Base-by-base conservation (phyloP, 2,113 vertebrate species). In the Xiphias gladius region DNA sequence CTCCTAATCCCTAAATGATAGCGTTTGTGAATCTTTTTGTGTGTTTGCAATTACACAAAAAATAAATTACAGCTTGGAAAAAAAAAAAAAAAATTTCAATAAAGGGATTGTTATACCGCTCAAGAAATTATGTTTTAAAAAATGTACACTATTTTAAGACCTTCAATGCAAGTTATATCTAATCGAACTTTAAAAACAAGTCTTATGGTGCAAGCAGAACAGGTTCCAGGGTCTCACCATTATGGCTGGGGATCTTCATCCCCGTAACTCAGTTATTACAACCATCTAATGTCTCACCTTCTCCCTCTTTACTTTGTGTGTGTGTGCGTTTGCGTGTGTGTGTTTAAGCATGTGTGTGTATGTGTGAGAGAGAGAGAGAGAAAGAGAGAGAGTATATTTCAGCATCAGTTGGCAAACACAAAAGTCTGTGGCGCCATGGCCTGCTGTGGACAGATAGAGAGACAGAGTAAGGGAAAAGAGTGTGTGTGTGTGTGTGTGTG, bases 321-420 rank as follows among this genome's bases (percentile, higher is more conserved):
- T 46, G 69, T 74, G 54, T 62, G 41, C 55, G 22, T 54, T 20
- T 8, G 46, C 57, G 26, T 72, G 16, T 55, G 32, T 10, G 69
- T 19, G 52, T 20, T n/a, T 54, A 24, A 76, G 64, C 35, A 62
- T 69, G 43, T 63, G 41, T 61, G 43, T 16, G 41, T 11, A 28
- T 11, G 41, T 11, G 64, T 74, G 79, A 30, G 57, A 4, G 65
- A 52, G 70, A 63, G 66, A 65, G 62, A 43, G 77, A 59, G 72
- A 69, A 41, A 69, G n/a, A 10, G 58, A 73, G 82, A 74, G 81
- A 55, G 68, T 65, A 61, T 69, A 76, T 96, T 97, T 98, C 96
- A 96, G 97, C 96, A 96, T 97, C 96, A 96, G 95, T 97, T 95
- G 96, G 93, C 96, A 97, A 97, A 97, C 94, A 98, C 96, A 99